Evolutionary conservation across 2,888 invertebrate species (phyloP), one percentile per base, ranked within the genome.

Genomic region (Nemurella pictetii): DNA sequence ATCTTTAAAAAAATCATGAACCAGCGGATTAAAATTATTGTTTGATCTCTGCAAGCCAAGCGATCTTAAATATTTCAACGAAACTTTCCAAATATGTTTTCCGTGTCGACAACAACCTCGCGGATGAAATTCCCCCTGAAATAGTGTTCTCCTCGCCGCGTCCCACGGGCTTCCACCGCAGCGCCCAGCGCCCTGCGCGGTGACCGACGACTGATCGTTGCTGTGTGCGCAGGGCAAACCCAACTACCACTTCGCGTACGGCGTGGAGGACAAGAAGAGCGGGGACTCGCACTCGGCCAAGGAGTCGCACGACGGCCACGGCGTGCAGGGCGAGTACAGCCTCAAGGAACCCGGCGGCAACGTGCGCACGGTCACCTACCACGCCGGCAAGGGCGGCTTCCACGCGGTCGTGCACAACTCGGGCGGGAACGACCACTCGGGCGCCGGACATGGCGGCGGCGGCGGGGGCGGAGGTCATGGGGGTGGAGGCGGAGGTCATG

Each of bases 301-400:
- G 86, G 91, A 91, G 86, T 87, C 88, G 4, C 89, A 90, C 30
- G 90, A 91, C 85, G 91, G 91, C 0, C 87, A 87, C 80, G 86
- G 87, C n/a, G 88, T 88, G 26, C 87, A 87, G 80, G 90, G 90
- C 29, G 89, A 89, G 85, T 91, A 90, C 86, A 88, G 89, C 73
- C 86, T 90, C 20, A 88, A 89, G 73, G 90, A 90, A 83, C 89
- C 90, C 0, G 90, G 89, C 75, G 90, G 89, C 82, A 87, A 86
- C 85, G 87, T 88, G 55, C 85, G 89, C 26, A 90, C 92, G 74
- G 95, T 95, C 74, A 92, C 93, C 86, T 95, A 95, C 89, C 92
- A 93, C 27, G 95, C 95, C 77, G 94, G 94, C 88, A 94, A 94
- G 89, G 93, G 92, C 87, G 95, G 95, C 12, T 95, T 95, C 91